These are phyloP conservation scores for Sporophila hypoxantha DNA, from an alignment of 2,113 vertebrate genomes.

Conservation along the genomic window DNA sequence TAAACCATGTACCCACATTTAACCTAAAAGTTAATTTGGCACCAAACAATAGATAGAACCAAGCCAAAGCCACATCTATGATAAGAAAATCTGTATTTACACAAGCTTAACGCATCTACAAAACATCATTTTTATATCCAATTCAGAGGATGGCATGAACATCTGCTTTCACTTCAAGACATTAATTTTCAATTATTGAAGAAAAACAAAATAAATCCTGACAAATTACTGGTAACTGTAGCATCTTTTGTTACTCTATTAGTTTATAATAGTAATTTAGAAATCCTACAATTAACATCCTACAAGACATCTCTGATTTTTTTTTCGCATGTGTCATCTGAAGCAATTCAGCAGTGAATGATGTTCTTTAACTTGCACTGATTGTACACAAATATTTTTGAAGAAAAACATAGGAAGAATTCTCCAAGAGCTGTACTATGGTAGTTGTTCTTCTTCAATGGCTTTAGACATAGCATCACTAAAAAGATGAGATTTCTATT, in stretches of 20 bases:
- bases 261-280: conserved; percentile 68
- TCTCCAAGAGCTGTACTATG: neutral
- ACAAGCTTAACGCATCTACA: conserved; percentile 53
- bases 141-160: conserved; percentile 75
- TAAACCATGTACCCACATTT: neutral
- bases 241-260: conserved; percentile 71
- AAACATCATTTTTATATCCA: conserved; percentile 70
- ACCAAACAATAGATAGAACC: conserved; percentile 19
- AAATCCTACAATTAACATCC: conserved; percentile 65
- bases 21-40: conserved; percentile 26
- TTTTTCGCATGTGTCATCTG: conserved; percentile 41
- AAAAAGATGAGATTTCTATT: neutral
- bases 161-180: conserved; percentile 83
- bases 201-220: conserved; percentile 82
- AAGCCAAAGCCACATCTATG: conserved; percentile 25
- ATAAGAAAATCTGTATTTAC: conserved; percentile 39
- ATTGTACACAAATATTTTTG: neutral
- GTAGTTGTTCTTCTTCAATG: neutral
- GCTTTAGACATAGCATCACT: neutral
- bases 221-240: conserved; percentile 74
- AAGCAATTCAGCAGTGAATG: conserved; percentile 37
- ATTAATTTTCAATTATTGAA: conserved; percentile 85
- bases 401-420: neutral
- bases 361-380: neutral
- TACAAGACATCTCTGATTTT: conserved; percentile 39